These are phyloP conservation scores for Drosophila monieri DNA, from an alignment of 2,888 invertebrate genomes.

Conservation along the genomic window DNA sequence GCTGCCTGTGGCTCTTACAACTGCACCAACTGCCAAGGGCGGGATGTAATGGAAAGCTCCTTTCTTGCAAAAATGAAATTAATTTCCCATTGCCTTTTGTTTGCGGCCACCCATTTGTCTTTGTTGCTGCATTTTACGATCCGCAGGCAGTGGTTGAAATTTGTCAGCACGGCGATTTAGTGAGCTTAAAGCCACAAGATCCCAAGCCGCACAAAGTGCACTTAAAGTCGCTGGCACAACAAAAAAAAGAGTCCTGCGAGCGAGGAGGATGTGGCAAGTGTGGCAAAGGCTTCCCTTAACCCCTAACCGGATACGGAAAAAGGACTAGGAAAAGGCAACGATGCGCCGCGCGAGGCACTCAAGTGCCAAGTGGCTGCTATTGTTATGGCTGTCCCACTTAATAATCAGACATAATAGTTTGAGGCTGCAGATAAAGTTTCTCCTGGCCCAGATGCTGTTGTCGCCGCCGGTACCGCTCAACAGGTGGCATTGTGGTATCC, in stretches of 20 bases:
- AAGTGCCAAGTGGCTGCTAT: slow-evolving; percentile 51
- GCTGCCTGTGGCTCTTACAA: slow-evolving; percentile 24
- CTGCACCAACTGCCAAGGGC: slow-evolving; percentile 18
- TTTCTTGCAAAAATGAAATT: slow-evolving; percentile 63
- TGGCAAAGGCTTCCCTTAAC: too few species aligned
- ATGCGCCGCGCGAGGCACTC: slow-evolving; percentile 27
- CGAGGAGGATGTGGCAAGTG: too few species aligned
- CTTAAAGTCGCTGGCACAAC: slow-evolving; percentile 39
- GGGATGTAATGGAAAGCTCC: slow-evolving; percentile 23
- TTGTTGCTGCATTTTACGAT: slow-evolving; percentile 56
- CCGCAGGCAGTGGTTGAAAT: slow-evolving; percentile 54
- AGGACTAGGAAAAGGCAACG: slow-evolving; percentile 1
- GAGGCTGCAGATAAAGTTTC: slow-evolving; percentile 49
- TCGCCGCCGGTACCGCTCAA: slow-evolving; percentile 39
- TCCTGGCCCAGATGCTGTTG: slow-evolving; percentile 1
- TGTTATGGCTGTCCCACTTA: slow-evolving; percentile 65
- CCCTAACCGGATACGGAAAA: too few species aligned
- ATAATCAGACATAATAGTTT: slow-evolving; percentile 72
- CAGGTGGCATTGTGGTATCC: slow-evolving; percentile 60
- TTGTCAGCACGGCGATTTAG: slow-evolving; percentile 56
- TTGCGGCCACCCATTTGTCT: slow-evolving; percentile 69
- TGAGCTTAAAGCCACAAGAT: slow-evolving; percentile 47
- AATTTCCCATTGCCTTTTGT: slow-evolving; percentile 66
- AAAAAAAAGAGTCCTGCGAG: too few species aligned
- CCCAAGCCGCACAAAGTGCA: slow-evolving; percentile 48